Evolutionary conservation across 2,113 vertebrate genomes (phyloP).

Genomic region (Merops nubicus): DNA sequence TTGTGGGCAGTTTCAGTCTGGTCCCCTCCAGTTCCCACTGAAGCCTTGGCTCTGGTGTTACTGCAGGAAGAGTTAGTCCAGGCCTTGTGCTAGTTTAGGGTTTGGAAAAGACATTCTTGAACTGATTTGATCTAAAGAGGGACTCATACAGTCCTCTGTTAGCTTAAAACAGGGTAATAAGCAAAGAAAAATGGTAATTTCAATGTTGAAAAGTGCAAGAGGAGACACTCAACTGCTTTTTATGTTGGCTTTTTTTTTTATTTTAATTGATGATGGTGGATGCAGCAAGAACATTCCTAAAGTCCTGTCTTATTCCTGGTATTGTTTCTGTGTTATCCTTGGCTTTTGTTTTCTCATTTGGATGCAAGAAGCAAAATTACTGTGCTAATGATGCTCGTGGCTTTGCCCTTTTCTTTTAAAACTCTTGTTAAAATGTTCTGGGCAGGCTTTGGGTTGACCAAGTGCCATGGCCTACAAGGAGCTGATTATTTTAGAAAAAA

Average conservation of each 20-base stretch:
- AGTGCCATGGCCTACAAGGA: background rate
- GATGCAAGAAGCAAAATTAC: background rate
- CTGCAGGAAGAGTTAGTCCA: background rate
- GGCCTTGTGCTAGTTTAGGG: background rate
- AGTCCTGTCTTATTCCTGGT: background rate
- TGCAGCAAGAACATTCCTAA: background rate
- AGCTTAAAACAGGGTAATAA: background rate
- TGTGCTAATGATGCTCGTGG: background rate
- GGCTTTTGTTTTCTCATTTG: background rate
- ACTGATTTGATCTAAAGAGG: background rate
- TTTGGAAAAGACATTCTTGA: background rate
- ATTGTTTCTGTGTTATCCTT: background rate
- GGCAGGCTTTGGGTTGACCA: background rate
- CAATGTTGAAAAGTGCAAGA: background rate
- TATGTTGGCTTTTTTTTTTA: background rate
- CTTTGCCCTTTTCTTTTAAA: background rate
- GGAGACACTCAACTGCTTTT: background rate
- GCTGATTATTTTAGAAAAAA: background rate
- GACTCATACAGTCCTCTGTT: background rate
- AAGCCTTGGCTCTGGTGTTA: background rate
- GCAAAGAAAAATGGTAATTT: background rate
- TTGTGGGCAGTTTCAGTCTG: rapidly evolving
- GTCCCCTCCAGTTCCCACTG: rapidly evolving
- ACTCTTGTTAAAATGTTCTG: background rate
- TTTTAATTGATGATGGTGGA: background rate